phyloP scores from a whole-genome alignment of 2,888 invertebrate species.

The Rhorus exstirpatorius region DNA sequence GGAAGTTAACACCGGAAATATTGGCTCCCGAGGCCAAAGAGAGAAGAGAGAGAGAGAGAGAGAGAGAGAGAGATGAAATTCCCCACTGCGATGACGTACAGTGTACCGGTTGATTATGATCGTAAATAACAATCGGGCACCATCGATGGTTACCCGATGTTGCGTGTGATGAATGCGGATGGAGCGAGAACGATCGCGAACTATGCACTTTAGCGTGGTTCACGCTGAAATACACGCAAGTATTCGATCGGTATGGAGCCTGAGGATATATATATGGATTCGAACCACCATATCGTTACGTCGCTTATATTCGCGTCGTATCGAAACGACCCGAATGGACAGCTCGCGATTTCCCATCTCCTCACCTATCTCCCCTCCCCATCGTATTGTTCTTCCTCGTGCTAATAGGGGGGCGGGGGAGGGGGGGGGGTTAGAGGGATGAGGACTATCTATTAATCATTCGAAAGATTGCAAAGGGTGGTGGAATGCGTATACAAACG shows the following conservation, averaged over 20 bases:
- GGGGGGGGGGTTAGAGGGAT: too few relatives aligned
- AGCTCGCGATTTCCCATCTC: constrained; percentile 15
- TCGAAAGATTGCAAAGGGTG: not conserved
- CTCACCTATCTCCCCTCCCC: too few relatives aligned
- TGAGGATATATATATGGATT: constrained; percentile 17
- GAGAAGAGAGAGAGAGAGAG: constrained; percentile 8
- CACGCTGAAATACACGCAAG: constrained; percentile 22
- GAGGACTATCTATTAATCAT: constrained; percentile 57
- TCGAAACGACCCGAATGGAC: not conserved
- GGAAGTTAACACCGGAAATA: constrained; percentile 70
- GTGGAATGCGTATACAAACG: not conserved
- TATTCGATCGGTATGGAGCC: not conserved
- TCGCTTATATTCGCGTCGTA: constrained; percentile 1
- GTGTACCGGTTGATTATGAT: constrained; percentile 77
- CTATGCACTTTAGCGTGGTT: constrained; percentile 21
- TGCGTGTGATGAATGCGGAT: constrained; percentile 75
- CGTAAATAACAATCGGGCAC: constrained; percentile 80
- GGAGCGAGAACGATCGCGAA: constrained; percentile 56
- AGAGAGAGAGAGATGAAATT: constrained; percentile 13
- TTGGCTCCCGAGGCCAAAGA: constrained; percentile 58
- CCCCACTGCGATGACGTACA: constrained; percentile 62
- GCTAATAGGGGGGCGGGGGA: constrained; percentile 24
- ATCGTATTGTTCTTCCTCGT: constrained; percentile 50
- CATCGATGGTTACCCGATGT: constrained; percentile 80
- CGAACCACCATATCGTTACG: constrained; percentile 6